These are phyloP conservation scores for Herpailurus yagouaroundi DNA, from an alignment of 2,113 vertebrate genomes.

Conservation along the genomic window DNA sequence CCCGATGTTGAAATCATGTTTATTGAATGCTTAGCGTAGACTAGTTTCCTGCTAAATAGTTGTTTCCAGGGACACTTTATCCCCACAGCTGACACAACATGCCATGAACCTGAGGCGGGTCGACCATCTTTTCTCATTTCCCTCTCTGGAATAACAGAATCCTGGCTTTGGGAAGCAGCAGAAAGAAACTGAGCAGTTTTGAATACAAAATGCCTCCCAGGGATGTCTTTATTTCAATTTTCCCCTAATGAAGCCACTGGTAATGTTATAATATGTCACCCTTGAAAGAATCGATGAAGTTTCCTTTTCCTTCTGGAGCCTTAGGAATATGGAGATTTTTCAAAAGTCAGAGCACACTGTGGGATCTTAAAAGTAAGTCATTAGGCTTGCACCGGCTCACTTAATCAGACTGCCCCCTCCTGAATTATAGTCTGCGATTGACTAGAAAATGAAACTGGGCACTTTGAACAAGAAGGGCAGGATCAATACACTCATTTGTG, in stretches of 20 bases:
- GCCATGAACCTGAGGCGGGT: background rate
- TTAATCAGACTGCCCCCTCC: background rate
- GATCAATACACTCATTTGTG: conserved; percentile 9
- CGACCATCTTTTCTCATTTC: background rate
- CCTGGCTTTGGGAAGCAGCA: background rate
- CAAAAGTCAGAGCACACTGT: background rate
- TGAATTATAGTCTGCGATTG: background rate
- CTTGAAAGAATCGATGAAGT: background rate
- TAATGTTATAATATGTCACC: background rate
- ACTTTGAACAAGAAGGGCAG: background rate
- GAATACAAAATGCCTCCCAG: background rate
- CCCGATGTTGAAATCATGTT: background rate
- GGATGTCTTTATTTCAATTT: background rate
- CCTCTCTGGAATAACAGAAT: background rate
- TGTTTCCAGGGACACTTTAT: background rate
- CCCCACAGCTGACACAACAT: too few relatives aligned
- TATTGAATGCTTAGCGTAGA: background rate
- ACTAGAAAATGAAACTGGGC: conserved; percentile 10
- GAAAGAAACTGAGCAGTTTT: background rate
- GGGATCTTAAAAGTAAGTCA: background rate
- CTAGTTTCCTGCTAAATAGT: background rate
- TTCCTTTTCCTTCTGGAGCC: background rate
- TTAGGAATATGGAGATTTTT: conserved; percentile 21
- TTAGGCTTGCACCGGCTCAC: background rate
- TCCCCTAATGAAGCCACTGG: background rate